Evolutionary conservation across 2,113 vertebrate genomes (phyloP), one percentile per base, ranked within the genome.

Genomic region (Echinops telfairi): DNA sequence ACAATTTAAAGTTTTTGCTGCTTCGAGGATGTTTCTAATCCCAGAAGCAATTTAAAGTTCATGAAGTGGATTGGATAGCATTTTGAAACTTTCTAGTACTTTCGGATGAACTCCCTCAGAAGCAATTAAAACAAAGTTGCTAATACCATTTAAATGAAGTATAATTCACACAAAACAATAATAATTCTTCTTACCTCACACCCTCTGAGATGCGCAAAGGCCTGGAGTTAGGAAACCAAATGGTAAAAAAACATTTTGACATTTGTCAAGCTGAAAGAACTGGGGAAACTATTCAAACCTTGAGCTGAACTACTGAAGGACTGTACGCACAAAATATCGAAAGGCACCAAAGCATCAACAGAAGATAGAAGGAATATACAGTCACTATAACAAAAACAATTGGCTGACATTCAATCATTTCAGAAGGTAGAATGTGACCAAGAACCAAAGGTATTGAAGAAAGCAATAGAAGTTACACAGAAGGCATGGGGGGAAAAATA

Each of bases 21-120:
- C 64, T 91, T 80, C 92, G 75, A 92, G 84, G 76, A 38, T 83
- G 16, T 58, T 90, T 92, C 64, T 70, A 94, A 83, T 89, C 90
- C 92, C 96, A 25, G 71, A 92, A 91, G 92, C 85, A 95, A 94
- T 96, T 95, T 86, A 91, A 94, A 90, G 60, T 90, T 92, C 68
- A 36, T 43, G 76, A 5, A 53, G 75, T 73, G 23, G 22, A 88
- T 38, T 88, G 80, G 77, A 66, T 25, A 92, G 38, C 89, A 77
- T 66, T 76, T 76, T 80, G 66, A 88, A 95, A 96, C 73, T 86
- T 95, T 83, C 71, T 76, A 78, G 77, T 87, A 43, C 88, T 89
- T 92, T 14, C 84, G 40, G 92, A 95, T 92, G 15, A 92, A 86
- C 64, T 95, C 83, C 90, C 92, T 86, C 86, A 88, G 84, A 88